phyloP scores from a whole-genome alignment of 2,797 vertebrate species.

The Eutrigla gurnardus region DNA sequence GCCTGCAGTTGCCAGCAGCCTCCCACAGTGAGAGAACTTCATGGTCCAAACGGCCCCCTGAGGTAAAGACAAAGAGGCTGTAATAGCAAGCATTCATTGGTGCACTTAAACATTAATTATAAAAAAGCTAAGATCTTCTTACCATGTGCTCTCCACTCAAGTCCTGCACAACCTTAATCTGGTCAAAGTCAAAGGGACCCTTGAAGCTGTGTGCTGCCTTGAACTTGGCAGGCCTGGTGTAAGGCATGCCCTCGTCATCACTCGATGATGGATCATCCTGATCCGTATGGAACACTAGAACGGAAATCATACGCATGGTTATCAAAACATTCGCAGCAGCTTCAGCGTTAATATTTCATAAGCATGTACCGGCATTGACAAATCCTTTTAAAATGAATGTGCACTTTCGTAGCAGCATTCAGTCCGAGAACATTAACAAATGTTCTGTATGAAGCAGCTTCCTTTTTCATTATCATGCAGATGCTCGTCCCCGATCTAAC shows the following conservation, averaged over 20 bases:
- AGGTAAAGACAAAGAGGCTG: neutral
- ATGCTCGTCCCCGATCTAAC: neutral
- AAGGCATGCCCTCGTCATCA: constrained; percentile 99
- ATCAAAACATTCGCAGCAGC: neutral
- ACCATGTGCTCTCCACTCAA: constrained; percentile 99
- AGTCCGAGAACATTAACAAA: neutral
- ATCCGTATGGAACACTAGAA: constrained; percentile 95
- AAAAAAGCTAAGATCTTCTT: constrained; percentile 24
- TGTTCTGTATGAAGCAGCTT: neutral
- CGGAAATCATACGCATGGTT: neutral
- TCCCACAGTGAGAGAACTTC: constrained; percentile 98
- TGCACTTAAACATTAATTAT: neutral
- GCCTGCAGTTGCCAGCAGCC: constrained; percentile 94
- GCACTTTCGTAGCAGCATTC: neutral
- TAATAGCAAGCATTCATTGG: neutral
- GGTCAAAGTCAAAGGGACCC: constrained; percentile 99
- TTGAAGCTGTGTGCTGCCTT: constrained; percentile 99
- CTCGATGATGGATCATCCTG: constrained; percentile 97
- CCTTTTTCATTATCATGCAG: neutral
- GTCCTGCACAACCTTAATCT: constrained; percentile 98
- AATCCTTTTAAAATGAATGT: neutral
- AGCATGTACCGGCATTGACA: neutral
- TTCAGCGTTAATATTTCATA: neutral
- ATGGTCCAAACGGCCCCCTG: constrained; percentile 99
- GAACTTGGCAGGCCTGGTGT: constrained; percentile 96